Evolutionary conservation across 2,797 vertebrate species (phyloP).

Genomic region (Sebastes kiyomatsui): DNA sequence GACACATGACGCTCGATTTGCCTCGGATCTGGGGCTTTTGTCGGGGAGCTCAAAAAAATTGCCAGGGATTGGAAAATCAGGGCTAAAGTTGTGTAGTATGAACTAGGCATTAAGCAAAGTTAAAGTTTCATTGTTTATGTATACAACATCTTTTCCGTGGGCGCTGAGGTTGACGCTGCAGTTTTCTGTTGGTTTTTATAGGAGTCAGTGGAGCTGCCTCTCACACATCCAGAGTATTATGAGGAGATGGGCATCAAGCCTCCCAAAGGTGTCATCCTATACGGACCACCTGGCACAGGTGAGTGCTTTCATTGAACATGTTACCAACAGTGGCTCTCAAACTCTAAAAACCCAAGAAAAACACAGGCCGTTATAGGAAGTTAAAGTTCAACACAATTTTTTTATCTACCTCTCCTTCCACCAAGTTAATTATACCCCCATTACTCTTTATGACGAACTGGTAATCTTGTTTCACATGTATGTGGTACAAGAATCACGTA

Average conservation of each 20-base stretch:
- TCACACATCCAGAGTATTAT: conserved; percentile 98
- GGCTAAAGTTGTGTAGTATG: too few relatives aligned
- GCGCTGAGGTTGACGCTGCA: background rate
- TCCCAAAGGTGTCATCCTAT: conserved; percentile 97
- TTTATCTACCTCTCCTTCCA: background rate
- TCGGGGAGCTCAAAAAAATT: too few relatives aligned
- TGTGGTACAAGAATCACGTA: background rate
- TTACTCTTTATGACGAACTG: background rate
- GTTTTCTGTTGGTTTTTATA: conserved; percentile 61
- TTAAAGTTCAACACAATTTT: background rate
- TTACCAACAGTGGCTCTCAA: background rate
- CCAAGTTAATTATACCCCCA: background rate
- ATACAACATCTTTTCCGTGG: background rate
- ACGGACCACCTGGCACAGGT: conserved; percentile 97
- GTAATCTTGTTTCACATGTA: background rate
- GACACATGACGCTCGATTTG: too few relatives aligned
- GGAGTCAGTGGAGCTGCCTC: conserved; percentile 98
- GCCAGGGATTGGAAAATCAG: too few relatives aligned
- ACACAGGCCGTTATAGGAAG: background rate
- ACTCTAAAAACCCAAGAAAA: background rate
- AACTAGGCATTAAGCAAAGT: background rate
- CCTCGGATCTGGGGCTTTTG: too few relatives aligned
- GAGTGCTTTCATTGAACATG: conserved; percentile 15
- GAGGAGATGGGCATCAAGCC: conserved; percentile 99
- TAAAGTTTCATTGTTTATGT: background rate